Base-by-base conservation (phyloP, 2,888 invertebrate genomes). In the Stramonita haemastoma region DNA sequence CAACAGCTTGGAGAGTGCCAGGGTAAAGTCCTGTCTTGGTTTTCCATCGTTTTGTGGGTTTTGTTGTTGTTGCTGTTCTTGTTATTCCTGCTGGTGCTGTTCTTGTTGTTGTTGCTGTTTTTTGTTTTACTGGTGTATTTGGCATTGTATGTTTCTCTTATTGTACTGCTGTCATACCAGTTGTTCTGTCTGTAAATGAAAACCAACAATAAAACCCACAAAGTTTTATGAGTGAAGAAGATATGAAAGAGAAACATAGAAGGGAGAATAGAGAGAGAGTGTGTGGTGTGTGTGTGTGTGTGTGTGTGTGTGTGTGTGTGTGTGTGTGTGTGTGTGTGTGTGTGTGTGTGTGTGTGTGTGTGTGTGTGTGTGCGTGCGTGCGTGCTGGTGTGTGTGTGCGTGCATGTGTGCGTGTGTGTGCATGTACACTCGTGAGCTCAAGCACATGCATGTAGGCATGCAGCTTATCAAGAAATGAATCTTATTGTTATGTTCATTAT, bases 1-100 rank as follows among this genome's bases (percentile, higher is more conserved):
- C 87, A 29, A 73, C 87, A 87, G 87, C 87, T 46, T 87, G 87
- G 87, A 70, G 87, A 70, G 36, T 87, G 36, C 87, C 70, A 17
- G 73, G 87, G 87, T 87, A n/a, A 87, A 32, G 17, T 66, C 13
- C 22, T 5, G 36, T 13, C 34, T 79, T 81, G 5, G 34, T 34
- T 66, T 26, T 66, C 13, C 66, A 22, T 66, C 2, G 2, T 66
- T 26, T 66, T 66, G 26, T 22, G 2, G 26, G 2, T 66, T 1
- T 13, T 66, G 26, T 13, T 66, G 26, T 13, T 66, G 26, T 66
- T 66, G 26, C 26, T 66, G 26, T 66, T 66, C 2, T 66, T 66
- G 1, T 66, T 66, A 13, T 66, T 60, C 11, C 19, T 66, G 26
- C 13, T 66, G 66, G 1, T 66, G 26, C 26, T 66, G 26, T 66